Percentiles rank a stretch among this genome's conserved stretches.
Conservation (phyloP, 2,113 vertebrate genomes). For the Falcunculus frontatus region DNA sequence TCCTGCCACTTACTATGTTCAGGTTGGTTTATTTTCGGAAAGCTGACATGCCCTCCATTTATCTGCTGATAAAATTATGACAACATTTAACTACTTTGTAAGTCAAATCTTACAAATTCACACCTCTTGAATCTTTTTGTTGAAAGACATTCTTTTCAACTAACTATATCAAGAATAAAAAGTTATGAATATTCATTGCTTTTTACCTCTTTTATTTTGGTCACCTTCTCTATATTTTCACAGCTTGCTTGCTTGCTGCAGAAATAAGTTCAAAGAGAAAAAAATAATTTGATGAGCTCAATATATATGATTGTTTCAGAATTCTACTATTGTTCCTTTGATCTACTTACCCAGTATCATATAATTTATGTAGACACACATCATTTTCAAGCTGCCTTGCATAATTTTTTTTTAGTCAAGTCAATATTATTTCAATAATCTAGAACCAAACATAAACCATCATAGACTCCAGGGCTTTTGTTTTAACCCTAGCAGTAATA, state of each 20-base stretch:
- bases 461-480: neutral
- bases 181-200: rapidly evolving
- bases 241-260: neutral
- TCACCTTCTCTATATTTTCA: neutral
- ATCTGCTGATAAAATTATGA: neutral
- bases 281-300: neutral
- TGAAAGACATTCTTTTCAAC: neutral
- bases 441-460: neutral
- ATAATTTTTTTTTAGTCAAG: neutral
- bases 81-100: neutral
- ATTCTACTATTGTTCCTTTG: neutral
- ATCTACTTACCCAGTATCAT: neutral
- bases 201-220: neutral
- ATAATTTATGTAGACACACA: neutral
- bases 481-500: neutral
- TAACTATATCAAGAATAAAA: neutral
- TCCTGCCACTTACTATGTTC: neutral
- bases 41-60: neutral
- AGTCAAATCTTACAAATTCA: neutral
- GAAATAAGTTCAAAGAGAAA: neutral
- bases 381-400: neutral
- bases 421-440: neutral
- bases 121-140: neutral
- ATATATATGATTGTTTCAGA: neutral
- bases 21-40: neutral